phyloP scores from a whole-genome alignment of 2,113 vertebrate species.

The Silurus meridionalis region DNA sequence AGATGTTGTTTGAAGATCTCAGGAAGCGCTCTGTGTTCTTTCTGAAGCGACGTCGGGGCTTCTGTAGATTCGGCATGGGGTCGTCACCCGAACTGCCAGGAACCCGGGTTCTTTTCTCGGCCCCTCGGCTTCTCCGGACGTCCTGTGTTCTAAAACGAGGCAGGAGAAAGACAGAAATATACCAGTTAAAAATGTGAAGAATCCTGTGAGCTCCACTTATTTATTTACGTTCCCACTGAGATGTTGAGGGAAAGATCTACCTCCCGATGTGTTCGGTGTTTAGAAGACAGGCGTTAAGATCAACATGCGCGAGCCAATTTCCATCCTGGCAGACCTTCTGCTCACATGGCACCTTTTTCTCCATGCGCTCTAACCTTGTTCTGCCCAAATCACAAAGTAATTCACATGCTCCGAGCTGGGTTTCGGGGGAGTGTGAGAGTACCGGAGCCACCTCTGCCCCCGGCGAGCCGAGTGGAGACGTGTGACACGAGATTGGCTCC shows the following conservation, averaged over 20 bases:
- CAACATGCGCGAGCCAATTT: conserved; percentile 39
- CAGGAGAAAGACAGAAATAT: not conserved
- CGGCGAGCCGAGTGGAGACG: conserved; percentile 24
- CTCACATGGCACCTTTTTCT: conserved; percentile 24
- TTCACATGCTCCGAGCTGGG: conserved; percentile 46
- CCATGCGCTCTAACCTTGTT: conserved; percentile 40
- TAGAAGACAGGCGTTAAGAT: conserved; percentile 32
- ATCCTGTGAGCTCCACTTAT: not conserved
- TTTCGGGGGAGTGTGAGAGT: conserved; percentile 7
- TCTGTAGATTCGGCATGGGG: too few relatives aligned
- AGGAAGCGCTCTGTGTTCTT: too few relatives aligned
- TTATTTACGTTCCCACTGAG: not conserved
- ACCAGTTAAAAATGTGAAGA: not conserved
- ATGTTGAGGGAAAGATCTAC: conserved; percentile 15
- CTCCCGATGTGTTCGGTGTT: conserved; percentile 38
- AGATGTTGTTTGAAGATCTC: not conserved
- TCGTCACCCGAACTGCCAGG: too few relatives aligned
- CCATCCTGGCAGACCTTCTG: conserved; percentile 15
- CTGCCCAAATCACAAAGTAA: conserved; percentile 49
- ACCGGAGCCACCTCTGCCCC: conserved; percentile 45
- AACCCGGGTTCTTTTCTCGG: conserved; percentile 4
- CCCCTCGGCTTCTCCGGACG: conserved; percentile 3
- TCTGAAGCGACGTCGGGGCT: too few relatives aligned
- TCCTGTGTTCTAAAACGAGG: conserved; percentile 27
- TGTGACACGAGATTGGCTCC: conserved; percentile 43